Evolutionary conservation across 2,113 vertebrate genomes (phyloP), one percentile per base, ranked within the genome.

Genomic region (Malurus cyaneus): DNA sequence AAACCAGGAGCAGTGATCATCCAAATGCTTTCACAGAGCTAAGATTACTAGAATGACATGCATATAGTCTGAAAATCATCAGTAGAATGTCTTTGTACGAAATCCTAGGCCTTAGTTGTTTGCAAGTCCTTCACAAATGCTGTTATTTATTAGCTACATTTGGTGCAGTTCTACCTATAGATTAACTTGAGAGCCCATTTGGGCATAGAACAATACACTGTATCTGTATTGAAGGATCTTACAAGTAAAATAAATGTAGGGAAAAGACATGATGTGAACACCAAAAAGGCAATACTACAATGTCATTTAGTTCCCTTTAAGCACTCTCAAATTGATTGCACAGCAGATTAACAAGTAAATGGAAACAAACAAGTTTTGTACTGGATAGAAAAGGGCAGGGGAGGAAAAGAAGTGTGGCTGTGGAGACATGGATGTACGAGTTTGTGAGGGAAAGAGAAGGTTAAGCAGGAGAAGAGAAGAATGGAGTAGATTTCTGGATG

Each of bases 401-500:
- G 14, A 71, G 29, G 24, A 71, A 56, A 62, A 78, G 34, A 50
- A 71, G 6, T 46, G 5, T 53, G 50, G 15, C 23, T 88, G 17
- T 83, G 80, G 42, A 73, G 26, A 44, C 14, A 18, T 1, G n/a
- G 46, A n/a, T 42, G 7, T 49, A 29, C 19, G 53, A 15, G 9
- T 52, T 20, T 53, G 29, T 69, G 86, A 92, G 62, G 19, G 64
- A 60, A 92, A n/a, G 3, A 9, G 21, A 82, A 77, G 7, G 11
- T 36, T 52, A 77, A 50, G 25, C 13, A 77, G 24, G 24, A 6
- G 10, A 29, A 82, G 52, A 49, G 49, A 39, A 69, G 32, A 66
- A 54, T 0, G 0, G 56, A 86, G 32, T 16, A 47, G 12, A 9
- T 39, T 62, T 71, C 23, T 67, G 23, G 9, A 32, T 4, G 1